These are phyloP conservation scores for Teleiodes luculella DNA, from an alignment of 2,888 invertebrate genomes.

Conservation along the genomic window DNA sequence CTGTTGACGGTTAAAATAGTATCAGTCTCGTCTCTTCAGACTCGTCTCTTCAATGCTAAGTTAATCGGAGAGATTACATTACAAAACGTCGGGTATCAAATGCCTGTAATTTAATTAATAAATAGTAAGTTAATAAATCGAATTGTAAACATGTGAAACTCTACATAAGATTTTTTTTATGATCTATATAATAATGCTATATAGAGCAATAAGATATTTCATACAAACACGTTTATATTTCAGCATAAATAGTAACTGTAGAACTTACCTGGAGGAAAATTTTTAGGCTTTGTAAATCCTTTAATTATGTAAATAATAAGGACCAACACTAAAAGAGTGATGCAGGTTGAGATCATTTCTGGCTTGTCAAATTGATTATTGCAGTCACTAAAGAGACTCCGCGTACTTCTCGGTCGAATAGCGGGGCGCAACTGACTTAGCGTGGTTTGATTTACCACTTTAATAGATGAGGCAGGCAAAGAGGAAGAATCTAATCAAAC, in stretches of 20 bases:
- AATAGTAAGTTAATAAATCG: neutral
- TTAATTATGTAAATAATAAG: neutral
- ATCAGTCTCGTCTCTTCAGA: constrained; percentile 9
- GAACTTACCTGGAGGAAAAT: constrained; percentile 19
- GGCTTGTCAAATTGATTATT: neutral
- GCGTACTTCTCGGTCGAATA: neutral
- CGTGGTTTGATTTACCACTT: neutral
- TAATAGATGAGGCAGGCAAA: neutral
- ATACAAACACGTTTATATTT: neutral
- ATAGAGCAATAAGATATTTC: neutral
- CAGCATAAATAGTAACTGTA: too few relatives aligned
- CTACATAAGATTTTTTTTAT: neutral
- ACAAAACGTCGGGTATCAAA: neutral
- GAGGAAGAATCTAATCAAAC: too few relatives aligned
- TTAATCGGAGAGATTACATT: constrained; percentile 5
- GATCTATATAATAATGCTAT: neutral
- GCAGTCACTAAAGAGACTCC: neutral
- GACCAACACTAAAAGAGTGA: neutral
- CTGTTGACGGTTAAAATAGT: constrained; percentile 11
- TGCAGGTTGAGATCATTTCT: neutral
- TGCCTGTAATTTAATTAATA: neutral
- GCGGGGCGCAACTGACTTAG: constrained; percentile 1
- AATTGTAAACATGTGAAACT: neutral
- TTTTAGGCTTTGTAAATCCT: constrained; percentile 10
- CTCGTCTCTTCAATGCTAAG: constrained; percentile 1